These are phyloP conservation scores for Myripristis jacobus DNA, from an alignment of 2,797 vertebrate genomes.

Conservation along the genomic window DNA sequence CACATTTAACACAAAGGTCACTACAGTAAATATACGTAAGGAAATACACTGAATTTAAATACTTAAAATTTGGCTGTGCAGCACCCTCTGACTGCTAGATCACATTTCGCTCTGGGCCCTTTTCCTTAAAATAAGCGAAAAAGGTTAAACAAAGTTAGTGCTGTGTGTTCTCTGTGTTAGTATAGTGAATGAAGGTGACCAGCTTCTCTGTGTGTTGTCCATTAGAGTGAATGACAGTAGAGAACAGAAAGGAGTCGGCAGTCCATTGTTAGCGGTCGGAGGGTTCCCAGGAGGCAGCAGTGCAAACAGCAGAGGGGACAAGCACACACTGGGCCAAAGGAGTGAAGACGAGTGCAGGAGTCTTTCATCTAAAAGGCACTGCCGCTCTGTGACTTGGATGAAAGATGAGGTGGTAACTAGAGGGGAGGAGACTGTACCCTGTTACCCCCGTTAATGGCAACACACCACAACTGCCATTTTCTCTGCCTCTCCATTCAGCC, in stretches of 20 bases:
- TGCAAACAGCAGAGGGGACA: conserved; percentile 26
- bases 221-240: conserved; percentile 34
- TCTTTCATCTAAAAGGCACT: not conserved
- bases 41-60: not conserved
- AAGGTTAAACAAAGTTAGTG: not conserved
- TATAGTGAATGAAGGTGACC: conserved; percentile 32
- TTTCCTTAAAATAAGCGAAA: not conserved
- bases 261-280: conserved; percentile 46
- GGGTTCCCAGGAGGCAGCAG: conserved; percentile 40
- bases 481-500: conserved; percentile 2
- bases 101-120: not conserved
- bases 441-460: not conserved
- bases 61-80: not conserved
- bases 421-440: conserved; percentile 4
- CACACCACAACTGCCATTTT: not conserved
- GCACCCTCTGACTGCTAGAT: not conserved
- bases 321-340: conserved; percentile 31
- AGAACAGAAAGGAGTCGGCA: conserved; percentile 17
- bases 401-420: conserved; percentile 24
- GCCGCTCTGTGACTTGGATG: conserved; percentile 8
- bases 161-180: conserved; percentile 15
- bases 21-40: not conserved
- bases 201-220: conserved; percentile 19
- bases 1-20: not conserved
- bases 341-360: conserved; percentile 26